Conservation (phyloP, 1,140 invertebrate genomes). For the Heterodera schachtii region DNA sequence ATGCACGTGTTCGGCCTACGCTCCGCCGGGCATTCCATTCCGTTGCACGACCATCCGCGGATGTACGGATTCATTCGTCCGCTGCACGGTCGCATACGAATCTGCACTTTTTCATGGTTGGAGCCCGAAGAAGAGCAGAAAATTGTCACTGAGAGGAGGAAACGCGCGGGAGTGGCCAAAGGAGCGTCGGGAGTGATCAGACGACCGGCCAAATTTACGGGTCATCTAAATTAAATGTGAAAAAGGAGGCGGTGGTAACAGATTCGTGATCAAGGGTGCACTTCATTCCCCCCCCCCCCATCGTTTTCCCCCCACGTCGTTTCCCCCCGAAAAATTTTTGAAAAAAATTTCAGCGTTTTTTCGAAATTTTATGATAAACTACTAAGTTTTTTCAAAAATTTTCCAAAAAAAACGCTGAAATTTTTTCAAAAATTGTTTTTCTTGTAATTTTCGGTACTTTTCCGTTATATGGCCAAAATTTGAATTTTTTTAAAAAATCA, state of each 20-base stretch:
- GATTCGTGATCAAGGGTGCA: neutral
- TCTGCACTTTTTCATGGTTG: constrained; percentile 47
- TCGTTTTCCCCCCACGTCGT: too few species aligned
- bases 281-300: neutral
- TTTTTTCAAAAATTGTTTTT: too few species aligned
- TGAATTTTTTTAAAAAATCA: too few species aligned
- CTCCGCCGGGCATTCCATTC: constrained; percentile 40
- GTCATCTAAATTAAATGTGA: constrained; percentile 8
- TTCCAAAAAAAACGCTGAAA: too few species aligned
- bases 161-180: neutral
- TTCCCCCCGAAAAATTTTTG: too few species aligned
- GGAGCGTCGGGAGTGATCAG: constrained; percentile 9
- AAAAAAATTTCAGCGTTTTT: too few species aligned
- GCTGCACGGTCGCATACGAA: constrained; percentile 32
- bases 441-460: too few species aligned
- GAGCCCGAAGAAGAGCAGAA: constrained; percentile 30
- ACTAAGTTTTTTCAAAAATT: too few species aligned
- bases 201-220: constrained; percentile 46
- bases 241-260: neutral
- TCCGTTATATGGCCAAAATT: too few species aligned
- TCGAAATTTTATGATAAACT: too few species aligned
- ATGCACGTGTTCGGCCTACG: constrained; percentile 45
- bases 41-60: constrained; percentile 50
- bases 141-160: constrained; percentile 11
- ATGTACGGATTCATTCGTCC: constrained; percentile 48